Evolutionary conservation across 1,140 invertebrate species (phyloP), one percentile per base, ranked within the genome.

Genomic region (Riptortus pedestris): DNA sequence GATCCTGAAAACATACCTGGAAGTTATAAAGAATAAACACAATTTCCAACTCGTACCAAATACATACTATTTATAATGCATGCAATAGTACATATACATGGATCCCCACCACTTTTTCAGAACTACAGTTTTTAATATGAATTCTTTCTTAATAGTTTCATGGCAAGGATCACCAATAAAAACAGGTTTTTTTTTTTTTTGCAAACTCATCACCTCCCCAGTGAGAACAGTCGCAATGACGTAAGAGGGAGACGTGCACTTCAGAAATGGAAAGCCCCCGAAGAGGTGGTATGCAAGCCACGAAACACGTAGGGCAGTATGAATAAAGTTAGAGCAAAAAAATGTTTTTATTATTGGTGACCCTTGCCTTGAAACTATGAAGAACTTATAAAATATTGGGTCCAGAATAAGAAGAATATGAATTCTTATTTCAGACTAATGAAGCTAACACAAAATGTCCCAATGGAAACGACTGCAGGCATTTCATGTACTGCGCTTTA

Each of bases 391-490:
- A n/a, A n/a, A n/a, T n/a, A n/a, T n/a, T n/a, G n/a, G n/a, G n/a
- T n/a, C n/a, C n/a, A n/a, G n/a, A n/a, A n/a, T n/a, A n/a, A n/a
- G n/a, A n/a, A n/a, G n/a, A n/a, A n/a, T n/a, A n/a, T n/a, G n/a
- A n/a, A n/a, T n/a, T 47, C 22, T 47, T 47, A 18, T 47, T 47
- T 47, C 16, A 47, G 45, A 47, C 45, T 47, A n/a, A 47, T 47
- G 16, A 5, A 47, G 45, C 45, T n/a, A 20, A 2, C 9, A 47
- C 45, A 5, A 9, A 1, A 3, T 47, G 45, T 9, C 2, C 4
- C 4, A 22, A 22, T 12, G 4, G 3, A 47, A 47, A 22, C 3
- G 22, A 47, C 18, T 47, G 45, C 45, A n/a, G 45, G 2, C 45
- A 47, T 12, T 47, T 47, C 9, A n/a, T 47, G 18, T 47, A 4